Evolutionary conservation across 2,888 invertebrate genomes (phyloP).

Genomic region (Netelia inedita): DNA sequence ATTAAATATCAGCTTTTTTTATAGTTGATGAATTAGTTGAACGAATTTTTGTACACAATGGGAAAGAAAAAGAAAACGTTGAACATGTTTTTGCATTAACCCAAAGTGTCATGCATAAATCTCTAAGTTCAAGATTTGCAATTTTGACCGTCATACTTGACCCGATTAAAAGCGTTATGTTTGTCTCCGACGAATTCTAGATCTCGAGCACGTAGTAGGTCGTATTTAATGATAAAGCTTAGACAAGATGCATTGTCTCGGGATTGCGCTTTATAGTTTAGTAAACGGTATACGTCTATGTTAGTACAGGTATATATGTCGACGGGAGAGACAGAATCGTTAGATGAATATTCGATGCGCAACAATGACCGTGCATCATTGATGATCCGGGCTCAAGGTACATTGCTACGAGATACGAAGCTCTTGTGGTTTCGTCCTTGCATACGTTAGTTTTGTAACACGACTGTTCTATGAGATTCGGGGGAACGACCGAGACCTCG

Average conservation of each 20-base stretch:
- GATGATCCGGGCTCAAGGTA: constrained; percentile 35
- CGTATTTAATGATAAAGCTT: neutral
- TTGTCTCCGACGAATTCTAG: too few relatives aligned
- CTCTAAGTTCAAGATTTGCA: too few relatives aligned
- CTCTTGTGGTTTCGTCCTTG: constrained; percentile 4
- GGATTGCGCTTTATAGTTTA: neutral
- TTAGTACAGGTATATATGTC: neutral
- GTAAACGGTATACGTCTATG: neutral
- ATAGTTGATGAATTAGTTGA: neutral
- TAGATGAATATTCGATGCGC: constrained; percentile 26
- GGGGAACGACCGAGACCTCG: constrained; percentile 34
- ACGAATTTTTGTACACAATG: neutral
- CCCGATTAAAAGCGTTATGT: too few relatives aligned
- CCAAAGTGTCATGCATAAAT: neutral
- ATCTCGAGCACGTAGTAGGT: too few relatives aligned
- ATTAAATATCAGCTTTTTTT: neutral
- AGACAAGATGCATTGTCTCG: constrained; percentile 34
- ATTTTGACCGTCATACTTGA: too few relatives aligned
- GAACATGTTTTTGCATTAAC: neutral
- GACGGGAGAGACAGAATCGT: neutral
- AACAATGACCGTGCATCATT: constrained; percentile 48
- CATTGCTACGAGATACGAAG: neutral
- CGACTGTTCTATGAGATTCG: constrained; percentile 22
- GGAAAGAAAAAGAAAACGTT: constrained; percentile 6
- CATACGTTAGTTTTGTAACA: constrained; percentile 22